Evolutionary conservation across 2,797 vertebrate species (phyloP).

Genomic region (Myotis daubentonii): DNA sequence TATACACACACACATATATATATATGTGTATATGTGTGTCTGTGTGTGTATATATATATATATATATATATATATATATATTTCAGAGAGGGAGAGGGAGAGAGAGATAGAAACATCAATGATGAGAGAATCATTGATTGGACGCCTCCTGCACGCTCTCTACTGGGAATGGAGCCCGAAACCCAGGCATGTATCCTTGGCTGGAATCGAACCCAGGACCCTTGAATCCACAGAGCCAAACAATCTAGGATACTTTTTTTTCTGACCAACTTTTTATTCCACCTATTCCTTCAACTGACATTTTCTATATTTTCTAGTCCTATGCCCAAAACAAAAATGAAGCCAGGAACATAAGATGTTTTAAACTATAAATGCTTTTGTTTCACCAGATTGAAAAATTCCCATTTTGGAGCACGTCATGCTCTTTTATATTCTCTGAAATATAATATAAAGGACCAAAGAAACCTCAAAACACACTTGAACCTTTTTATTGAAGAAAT

Average conservation of each 20-base stretch:
- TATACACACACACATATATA: too few relatives aligned
- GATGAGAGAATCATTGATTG: too few relatives aligned
- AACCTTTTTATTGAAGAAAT: not conserved
- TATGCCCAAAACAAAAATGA: not conserved
- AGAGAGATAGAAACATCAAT: too few relatives aligned
- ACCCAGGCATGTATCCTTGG: too few relatives aligned
- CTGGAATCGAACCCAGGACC: too few relatives aligned
- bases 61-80: too few relatives aligned
- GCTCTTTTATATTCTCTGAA: not conserved
- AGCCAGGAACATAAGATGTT: not conserved
- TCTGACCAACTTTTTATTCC: slow-evolving; percentile 21
- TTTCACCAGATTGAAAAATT: slow-evolving; percentile 38
- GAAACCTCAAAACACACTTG: slow-evolving; percentile 7
- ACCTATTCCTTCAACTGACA: not conserved
- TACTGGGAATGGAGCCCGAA: too few relatives aligned
- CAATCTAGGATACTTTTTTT: not conserved
- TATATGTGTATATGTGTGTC: too few relatives aligned
- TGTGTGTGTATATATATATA: too few relatives aligned
- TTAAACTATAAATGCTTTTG: slow-evolving; percentile 12
- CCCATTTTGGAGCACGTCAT: not conserved
- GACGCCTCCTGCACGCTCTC: too few relatives aligned
- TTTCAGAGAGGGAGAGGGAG: too few relatives aligned
- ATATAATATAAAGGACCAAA: not conserved
- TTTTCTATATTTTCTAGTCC: not conserved
- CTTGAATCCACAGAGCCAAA: too few relatives aligned